Conservation (phyloP, 2,797 vertebrate species). For the Notolepis coatsorum region DNA sequence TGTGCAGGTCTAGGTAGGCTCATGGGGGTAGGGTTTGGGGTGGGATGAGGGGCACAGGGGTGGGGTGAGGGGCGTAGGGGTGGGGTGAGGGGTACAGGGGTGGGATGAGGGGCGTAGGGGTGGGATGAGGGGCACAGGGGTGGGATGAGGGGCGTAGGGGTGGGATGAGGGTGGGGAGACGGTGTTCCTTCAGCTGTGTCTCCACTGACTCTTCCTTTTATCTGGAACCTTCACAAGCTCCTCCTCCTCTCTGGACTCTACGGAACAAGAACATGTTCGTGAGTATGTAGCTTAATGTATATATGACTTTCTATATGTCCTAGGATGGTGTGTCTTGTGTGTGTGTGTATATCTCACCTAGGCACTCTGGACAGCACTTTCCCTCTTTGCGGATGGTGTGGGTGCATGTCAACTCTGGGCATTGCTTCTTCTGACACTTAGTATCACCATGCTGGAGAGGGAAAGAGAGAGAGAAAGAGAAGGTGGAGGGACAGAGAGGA, state of each 20-base stretch:
- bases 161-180: background rate
- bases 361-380: constrained; percentile 90
- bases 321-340: constrained; percentile 10
- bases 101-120: background rate
- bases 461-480: constrained; percentile 15
- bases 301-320: background rate
- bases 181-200: constrained; percentile 38
- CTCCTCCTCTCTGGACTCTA: constrained; percentile 63
- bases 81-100: background rate
- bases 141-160: background rate
- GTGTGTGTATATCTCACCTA: constrained; percentile 73
- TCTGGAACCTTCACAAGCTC: constrained; percentile 63
- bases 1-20: constrained; percentile 57
- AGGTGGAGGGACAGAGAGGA: background rate
- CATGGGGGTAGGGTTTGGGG: too few relatives aligned
- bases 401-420: constrained; percentile 80
- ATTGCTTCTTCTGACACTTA: constrained; percentile 93
- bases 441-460: constrained; percentile 89
- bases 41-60: constrained; percentile 13
- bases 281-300: too few relatives aligned
- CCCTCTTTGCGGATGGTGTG: constrained; percentile 81
- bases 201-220: constrained; percentile 66
- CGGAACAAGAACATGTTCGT: background rate
- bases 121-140: background rate
- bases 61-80: background rate